Evolutionary conservation across 2,113 vertebrate genomes (phyloP), one percentile per base, ranked within the genome.

Genomic region (Burhinus bistriatus): DNA sequence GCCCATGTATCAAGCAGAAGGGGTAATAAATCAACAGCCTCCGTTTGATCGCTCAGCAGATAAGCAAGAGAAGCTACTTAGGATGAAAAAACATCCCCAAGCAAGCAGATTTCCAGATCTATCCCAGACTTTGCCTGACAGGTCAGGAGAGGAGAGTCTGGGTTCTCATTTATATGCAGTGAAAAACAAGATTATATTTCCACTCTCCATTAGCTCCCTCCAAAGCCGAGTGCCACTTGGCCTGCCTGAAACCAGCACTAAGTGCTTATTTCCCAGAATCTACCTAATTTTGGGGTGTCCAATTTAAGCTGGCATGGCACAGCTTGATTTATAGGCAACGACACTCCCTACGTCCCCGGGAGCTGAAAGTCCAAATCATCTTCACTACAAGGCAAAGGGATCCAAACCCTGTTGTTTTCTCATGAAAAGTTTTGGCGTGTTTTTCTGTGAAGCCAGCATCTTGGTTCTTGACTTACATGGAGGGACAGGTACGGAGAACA

Each of bases 1-100:
- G 79, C 68, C 85, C 92, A 94, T 93, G 93, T 32, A 96, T 94
- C 96, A 96, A 90, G 75, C 20, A 14, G 79, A 64, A 88, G 54
- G 70, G 49, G 34, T 87, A 88, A 96, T 96, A 83, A 88, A 96
- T 97, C 95, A 96, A 38, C 62, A 32, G 51, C 36, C 55, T 70
- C 38, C 20, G 2, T 85, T 69, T 88, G 75, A 73, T 49, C 54
- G 9, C 83, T 94, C 54, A 58, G 71, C 64, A 51, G 82, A 94
- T 69, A 87, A 86, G 85, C 59, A 29, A 70, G 75, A 88, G 59
- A 88, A 93, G 85, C 93, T 95, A 8, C 72, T 90, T 92, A 69
- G 29, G 85, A 87, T 92, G 92, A 61, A 78, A 59, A 92, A 76
- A 29, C 82, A 86, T 25, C 82, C 64, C 36, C 10, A 30, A 66